phyloP scores from a whole-genome alignment of 2,113 vertebrate genomes.

The Pithys albifrons region DNA sequence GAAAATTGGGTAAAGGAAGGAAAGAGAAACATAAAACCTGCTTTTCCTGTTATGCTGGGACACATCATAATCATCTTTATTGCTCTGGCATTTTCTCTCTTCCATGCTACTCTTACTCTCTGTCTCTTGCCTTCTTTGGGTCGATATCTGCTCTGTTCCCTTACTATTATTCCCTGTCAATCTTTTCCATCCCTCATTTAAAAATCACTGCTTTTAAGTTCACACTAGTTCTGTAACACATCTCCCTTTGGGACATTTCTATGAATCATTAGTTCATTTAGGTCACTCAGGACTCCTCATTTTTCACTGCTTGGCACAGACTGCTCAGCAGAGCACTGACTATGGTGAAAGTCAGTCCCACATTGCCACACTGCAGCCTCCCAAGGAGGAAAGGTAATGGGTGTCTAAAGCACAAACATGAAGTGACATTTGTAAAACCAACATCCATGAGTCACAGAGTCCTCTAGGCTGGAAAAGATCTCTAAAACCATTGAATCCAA shows the following conservation, averaged over 20 bases:
- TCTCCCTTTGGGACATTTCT: not conserved
- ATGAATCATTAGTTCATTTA: not conserved
- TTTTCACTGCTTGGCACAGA: not conserved
- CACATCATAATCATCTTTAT: not conserved
- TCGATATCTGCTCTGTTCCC: not conserved
- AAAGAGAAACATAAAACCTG: not conserved
- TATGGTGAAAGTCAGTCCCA: not conserved
- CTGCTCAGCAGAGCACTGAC: not conserved
- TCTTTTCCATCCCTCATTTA: not conserved
- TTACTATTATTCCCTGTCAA: not conserved
- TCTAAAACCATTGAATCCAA: not conserved
- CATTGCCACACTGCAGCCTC: not conserved
- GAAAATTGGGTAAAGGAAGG: not conserved
- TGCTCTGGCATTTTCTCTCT: not conserved
- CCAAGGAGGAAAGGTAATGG: not conserved
- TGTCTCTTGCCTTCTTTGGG: not conserved
- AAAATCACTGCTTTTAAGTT: not conserved
- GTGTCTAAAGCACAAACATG: not conserved
- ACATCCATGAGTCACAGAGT: not conserved
- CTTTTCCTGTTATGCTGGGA: not conserved
- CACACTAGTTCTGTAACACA: not conserved
- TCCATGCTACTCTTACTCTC: not conserved
- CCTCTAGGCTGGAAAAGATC: not conserved
- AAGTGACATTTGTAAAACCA: not conserved
- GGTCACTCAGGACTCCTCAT: not conserved